Conservation (phyloP, 1,140 invertebrate species). For the Drosophila willistoni region DNA sequence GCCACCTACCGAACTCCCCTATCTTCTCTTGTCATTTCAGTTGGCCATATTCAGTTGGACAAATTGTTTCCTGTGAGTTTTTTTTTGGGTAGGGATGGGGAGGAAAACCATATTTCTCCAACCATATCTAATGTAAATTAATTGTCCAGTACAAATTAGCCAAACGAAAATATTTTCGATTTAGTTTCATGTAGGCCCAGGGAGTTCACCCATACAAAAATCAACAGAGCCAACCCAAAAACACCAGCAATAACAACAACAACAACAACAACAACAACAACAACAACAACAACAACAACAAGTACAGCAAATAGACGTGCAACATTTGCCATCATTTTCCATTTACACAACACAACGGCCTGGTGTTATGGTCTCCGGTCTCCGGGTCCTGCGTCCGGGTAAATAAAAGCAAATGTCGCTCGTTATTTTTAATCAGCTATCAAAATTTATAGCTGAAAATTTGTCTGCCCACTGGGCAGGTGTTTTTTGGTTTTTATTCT, state of each 20-base stretch:
- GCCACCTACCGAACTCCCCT: background rate
- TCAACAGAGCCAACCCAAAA: background rate
- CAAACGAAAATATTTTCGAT: conserved; percentile 20
- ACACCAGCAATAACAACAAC: background rate
- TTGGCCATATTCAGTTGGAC: conserved; percentile 1
- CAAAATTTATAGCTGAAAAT: conserved; percentile 72
- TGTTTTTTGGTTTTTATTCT: conserved; percentile 16
- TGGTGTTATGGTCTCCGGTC: background rate
- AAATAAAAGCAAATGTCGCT: conserved; percentile 69
- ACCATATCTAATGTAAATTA: conserved; percentile 20
- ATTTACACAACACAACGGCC: conserved; percentile 35
- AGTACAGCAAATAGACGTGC: background rate
- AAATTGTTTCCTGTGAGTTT: conserved; percentile 2
- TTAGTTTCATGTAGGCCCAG: conserved; percentile 11
- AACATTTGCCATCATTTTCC: conserved; percentile 59
- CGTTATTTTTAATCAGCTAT: conserved; percentile 77
- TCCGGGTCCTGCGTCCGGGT: conserved; percentile 31
- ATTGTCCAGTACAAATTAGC: conserved; percentile 19
- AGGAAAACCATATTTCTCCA: background rate
- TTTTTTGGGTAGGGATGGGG: background rate
- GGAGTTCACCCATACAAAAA: background rate
- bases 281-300: background rate
- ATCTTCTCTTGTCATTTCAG: background rate
- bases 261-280: background rate
- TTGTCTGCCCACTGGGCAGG: conserved; percentile 57